A percentile compares a stretch with the other conserved stretches of the same genome.
These are phyloP conservation scores for Neuroscelio doddi DNA, from an alignment of 2,888 invertebrate species.

Conservation along the genomic window DNA sequence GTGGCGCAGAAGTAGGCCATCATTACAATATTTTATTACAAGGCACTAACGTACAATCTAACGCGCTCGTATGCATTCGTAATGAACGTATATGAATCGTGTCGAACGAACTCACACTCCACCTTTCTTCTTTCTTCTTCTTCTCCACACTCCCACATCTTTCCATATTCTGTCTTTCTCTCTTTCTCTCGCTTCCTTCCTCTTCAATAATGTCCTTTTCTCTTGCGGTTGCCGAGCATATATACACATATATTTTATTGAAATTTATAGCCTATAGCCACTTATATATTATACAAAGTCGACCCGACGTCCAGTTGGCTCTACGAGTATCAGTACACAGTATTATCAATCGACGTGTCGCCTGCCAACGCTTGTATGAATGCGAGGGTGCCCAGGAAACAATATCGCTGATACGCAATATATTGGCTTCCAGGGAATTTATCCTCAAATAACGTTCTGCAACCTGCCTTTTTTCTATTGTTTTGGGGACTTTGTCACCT, in stretches of 20 bases:
- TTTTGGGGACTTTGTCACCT: not conserved
- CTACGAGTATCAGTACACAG: slow-evolving; percentile 13
- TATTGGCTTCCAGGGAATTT: slow-evolving; percentile 7
- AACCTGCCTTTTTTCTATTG: not conserved
- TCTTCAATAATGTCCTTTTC: slow-evolving; percentile 25
- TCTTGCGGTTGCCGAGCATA: slow-evolving; percentile 29
- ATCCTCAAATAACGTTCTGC: not conserved
- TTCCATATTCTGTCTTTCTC: slow-evolving; percentile 24
- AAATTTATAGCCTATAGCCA: slow-evolving; percentile 61
- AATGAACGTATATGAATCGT: slow-evolving; percentile 71
- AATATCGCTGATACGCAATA: slow-evolving; percentile 11
- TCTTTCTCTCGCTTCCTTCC: slow-evolving; percentile 30
- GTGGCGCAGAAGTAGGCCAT: slow-evolving; percentile 64
- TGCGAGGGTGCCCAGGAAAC: slow-evolving; percentile 16
- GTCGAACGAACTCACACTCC: slow-evolving; percentile 59
- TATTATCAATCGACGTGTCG: slow-evolving; percentile 21
- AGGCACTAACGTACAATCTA: slow-evolving; percentile 72
- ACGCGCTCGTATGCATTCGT: slow-evolving; percentile 71
- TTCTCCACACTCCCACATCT: slow-evolving; percentile 20
- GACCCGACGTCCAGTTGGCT: slow-evolving; percentile 43
- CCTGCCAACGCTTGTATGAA: slow-evolving; percentile 5
- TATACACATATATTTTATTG: slow-evolving; percentile 62
- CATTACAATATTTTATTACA: slow-evolving; percentile 66
- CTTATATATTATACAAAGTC: slow-evolving; percentile 51
- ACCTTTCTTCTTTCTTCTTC: slow-evolving; percentile 38